These are phyloP conservation scores for Pteromalus puparum DNA, from an alignment of 1,140 invertebrate genomes.

Conservation along the genomic window DNA sequence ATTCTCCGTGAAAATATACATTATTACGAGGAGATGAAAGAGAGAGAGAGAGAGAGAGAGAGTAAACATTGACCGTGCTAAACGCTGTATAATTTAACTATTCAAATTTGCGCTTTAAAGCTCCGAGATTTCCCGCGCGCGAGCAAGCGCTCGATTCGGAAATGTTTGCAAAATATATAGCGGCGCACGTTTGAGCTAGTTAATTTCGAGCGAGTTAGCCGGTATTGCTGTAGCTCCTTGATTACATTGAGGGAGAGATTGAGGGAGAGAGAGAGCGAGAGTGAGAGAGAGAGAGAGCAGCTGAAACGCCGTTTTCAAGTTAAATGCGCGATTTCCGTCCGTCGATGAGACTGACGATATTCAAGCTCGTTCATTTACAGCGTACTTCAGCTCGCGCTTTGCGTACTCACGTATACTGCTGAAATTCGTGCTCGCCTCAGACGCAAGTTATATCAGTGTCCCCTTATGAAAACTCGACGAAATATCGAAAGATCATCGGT, in stretches of 20 bases:
- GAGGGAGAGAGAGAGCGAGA: not conserved
- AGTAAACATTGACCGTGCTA: not conserved
- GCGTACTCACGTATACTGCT: not conserved
- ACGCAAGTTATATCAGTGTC: too few species aligned
- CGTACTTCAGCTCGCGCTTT: too few species aligned
- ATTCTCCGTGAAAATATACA: not conserved
- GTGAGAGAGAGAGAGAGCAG: constrained; percentile 11
- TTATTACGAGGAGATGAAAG: not conserved
- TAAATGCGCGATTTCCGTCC: constrained; percentile 32
- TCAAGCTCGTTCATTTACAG: constrained; percentile 13
- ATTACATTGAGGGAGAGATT: constrained; percentile 19
- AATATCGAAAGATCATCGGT: too few species aligned
- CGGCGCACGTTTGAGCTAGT: not conserved
- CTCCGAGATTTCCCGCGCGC: not conserved
- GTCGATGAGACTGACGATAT: constrained; percentile 16
- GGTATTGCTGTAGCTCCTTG: constrained; percentile 8
- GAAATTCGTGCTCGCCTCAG: not conserved
- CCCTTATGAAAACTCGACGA: not conserved
- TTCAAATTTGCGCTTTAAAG: not conserved
- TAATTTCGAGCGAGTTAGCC: constrained; percentile 17
- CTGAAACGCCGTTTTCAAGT: constrained; percentile 28
- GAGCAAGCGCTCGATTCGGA: not conserved
- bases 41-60: too few species aligned
- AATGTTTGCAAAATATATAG: constrained; percentile 7
- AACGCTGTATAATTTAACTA: not conserved